Evolutionary conservation across 2,888 invertebrate genomes (phyloP).

Genomic region (Blastobasis adustella): DNA sequence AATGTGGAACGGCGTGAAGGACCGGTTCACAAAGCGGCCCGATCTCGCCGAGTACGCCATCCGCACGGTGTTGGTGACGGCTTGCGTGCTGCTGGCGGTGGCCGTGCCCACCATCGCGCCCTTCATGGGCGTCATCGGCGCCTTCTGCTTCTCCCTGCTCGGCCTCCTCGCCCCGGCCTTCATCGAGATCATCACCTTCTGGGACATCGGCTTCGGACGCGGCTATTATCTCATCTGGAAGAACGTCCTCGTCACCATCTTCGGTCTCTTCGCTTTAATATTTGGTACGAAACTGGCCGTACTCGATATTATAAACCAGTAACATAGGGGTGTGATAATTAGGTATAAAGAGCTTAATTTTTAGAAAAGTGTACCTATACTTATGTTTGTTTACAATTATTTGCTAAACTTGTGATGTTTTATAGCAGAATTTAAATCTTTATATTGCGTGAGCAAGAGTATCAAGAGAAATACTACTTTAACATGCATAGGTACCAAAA

Average conservation of each 20-base stretch:
- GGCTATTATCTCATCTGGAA: slow-evolving; percentile 85
- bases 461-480: no score
- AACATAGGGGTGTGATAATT: no score
- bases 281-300: slow-evolving; percentile 79
- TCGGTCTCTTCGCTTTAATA: slow-evolving; percentile 86
- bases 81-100: slow-evolving; percentile 85
- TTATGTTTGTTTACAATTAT: no score
- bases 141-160: slow-evolving; percentile 93
- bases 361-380: no score
- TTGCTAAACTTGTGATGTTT: no score
- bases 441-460: no score
- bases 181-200: slow-evolving; percentile 89
- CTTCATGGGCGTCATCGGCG: slow-evolving; percentile 94
- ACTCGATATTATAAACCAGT: slow-evolving; percentile 29
- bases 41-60: slow-evolving; percentile 84
- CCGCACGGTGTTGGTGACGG: slow-evolving; percentile 78
- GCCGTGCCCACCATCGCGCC: slow-evolving; percentile 92
- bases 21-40: slow-evolving; percentile 80
- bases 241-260: slow-evolving; percentile 81
- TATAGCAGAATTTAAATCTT: no score
- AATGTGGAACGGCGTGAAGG: slow-evolving; percentile 88
- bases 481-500: no score
- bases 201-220: slow-evolving; percentile 87
- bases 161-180: slow-evolving; percentile 91
- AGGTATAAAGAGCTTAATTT: no score